Conservation (phyloP, 92 coral and sea anemone genomes). For the Siderastrea radians region DNA sequence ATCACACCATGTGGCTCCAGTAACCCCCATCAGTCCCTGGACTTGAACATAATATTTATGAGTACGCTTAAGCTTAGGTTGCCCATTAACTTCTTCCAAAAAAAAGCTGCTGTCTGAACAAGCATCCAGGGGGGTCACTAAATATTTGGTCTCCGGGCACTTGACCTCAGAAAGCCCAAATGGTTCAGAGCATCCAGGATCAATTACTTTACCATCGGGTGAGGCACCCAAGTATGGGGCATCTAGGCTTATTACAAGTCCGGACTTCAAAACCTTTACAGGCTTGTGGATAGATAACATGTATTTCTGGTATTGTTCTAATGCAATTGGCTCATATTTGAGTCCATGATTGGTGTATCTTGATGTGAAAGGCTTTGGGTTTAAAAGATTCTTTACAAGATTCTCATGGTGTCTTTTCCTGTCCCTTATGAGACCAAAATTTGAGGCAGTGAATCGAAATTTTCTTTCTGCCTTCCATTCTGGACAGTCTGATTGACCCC, state of each 20-base stretch:
- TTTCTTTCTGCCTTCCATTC: slow-evolving; percentile 81
- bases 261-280: slow-evolving; percentile 71
- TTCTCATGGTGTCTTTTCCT: slow-evolving; percentile 69
- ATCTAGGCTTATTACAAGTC: slow-evolving; percentile 65
- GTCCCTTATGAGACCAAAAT: slow-evolving; percentile 59
- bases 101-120: slow-evolving; percentile 61
- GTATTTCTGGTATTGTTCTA: slow-evolving; percentile 67
- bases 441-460: slow-evolving; percentile 81
- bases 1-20: slow-evolving; percentile 80
- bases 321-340: slow-evolving; percentile 73
- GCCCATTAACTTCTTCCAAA: slow-evolving; percentile 42
- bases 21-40: slow-evolving; percentile 75
- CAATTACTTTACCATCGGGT: slow-evolving; percentile 75
- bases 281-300: slow-evolving; percentile 72
- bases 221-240: slow-evolving; percentile 75
- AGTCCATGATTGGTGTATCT: slow-evolving; percentile 72
- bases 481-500: slow-evolving; percentile 61
- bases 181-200: slow-evolving; percentile 58
- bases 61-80: slow-evolving; percentile 61
- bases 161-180: slow-evolving; percentile 77
- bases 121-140: slow-evolving; percentile 81
- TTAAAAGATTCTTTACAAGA: slow-evolving; percentile 55
- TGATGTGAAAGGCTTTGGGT: slow-evolving; percentile 75
- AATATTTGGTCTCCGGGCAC: slow-evolving; percentile 74
- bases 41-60: slow-evolving; percentile 71